Conservation (phyloP, 2,888 invertebrate genomes). For the Metacarcinus magister region DNA sequence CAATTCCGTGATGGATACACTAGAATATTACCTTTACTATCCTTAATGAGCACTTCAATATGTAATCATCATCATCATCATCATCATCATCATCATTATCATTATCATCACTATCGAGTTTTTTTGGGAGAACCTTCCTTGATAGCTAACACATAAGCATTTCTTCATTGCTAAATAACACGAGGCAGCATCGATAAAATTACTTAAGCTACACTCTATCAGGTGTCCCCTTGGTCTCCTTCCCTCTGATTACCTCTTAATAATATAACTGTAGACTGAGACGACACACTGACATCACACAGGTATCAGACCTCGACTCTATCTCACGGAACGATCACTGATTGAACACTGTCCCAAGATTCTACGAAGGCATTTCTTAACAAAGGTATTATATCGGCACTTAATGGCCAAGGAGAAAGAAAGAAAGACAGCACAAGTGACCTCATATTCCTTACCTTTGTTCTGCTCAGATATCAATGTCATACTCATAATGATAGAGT, state of each 20-base stretch:
- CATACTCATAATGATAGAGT: not conserved
- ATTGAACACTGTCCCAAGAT: too few species aligned
- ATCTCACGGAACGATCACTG: not conserved
- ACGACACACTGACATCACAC: too few species aligned
- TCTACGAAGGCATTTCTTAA: too few species aligned
- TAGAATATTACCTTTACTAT: not conserved
- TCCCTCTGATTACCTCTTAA: too few species aligned
- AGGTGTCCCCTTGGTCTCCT: too few species aligned
- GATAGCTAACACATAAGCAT: not conserved
- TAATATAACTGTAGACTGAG: too few species aligned
- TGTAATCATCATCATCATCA: not conserved
- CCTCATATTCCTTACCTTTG: not conserved
- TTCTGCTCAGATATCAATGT: not conserved
- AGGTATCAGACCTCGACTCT: not conserved
- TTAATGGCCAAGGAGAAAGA: too few species aligned
- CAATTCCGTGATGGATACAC: not conserved
- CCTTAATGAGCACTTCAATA: not conserved
- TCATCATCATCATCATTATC: not conserved
- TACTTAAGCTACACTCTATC: not conserved
- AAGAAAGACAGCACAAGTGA: not conserved
- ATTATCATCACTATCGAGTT: not conserved
- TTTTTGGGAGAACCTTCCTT: not conserved
- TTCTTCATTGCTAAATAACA: not conserved
- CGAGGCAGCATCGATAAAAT: not conserved
- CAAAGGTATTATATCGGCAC: too few species aligned